Evolutionary conservation across 2,113 vertebrate species (phyloP).

Genomic region (Heteronetta atricapilla): DNA sequence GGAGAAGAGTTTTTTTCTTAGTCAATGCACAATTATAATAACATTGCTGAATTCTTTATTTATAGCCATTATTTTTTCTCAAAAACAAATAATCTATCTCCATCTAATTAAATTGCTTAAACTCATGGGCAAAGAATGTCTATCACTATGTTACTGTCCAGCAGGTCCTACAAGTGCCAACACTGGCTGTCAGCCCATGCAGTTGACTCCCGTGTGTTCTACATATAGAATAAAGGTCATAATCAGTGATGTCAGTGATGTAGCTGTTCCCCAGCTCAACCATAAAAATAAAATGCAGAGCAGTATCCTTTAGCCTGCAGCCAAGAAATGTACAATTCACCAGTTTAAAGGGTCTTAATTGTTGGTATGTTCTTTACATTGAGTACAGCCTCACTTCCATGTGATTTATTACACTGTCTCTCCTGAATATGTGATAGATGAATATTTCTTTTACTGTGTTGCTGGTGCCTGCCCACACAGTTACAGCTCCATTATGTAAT

Average conservation of each 20-base stretch:
- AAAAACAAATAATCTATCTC: neutral
- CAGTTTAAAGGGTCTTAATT: neutral
- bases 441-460: neutral
- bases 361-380: neutral
- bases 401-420: neutral
- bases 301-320: neutral
- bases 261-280: neutral
- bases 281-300: neutral
- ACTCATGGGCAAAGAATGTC: neutral
- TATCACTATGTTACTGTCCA: neutral
- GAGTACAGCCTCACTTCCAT: neutral
- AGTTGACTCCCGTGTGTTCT: neutral
- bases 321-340: neutral
- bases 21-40: neutral
- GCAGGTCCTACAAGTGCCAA: neutral
- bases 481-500: neutral
- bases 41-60: neutral
- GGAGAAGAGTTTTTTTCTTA: neutral
- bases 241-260: neutral
- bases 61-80: neutral
- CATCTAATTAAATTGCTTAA: neutral
- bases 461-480: neutral
- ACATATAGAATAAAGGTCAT: neutral
- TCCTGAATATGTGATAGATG: neutral
- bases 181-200: neutral